phyloP scores from a whole-genome alignment of 2,797 vertebrate species.

The Tenualosa ilisha region DNA sequence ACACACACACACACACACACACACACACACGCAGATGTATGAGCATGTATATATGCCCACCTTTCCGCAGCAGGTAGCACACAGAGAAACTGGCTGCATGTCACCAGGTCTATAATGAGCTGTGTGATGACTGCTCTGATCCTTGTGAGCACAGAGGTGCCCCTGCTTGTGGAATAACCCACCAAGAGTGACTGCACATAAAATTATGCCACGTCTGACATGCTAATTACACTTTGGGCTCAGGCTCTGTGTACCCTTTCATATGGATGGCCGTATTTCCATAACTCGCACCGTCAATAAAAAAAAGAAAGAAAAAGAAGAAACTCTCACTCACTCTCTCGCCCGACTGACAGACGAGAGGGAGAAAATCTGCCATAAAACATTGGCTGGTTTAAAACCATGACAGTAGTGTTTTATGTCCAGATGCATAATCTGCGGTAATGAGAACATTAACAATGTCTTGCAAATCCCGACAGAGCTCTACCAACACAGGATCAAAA shows the following conservation, averaged over 20 bases:
- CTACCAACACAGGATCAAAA: not conserved
- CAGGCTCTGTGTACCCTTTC: constrained; percentile 5
- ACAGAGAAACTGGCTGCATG: not conserved
- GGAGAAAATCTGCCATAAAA: not conserved
- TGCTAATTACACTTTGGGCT: constrained; percentile 29
- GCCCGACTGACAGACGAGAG: not conserved
- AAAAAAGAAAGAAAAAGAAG: not conserved
- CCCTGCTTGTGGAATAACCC: constrained; percentile 23
- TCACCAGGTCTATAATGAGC: constrained; percentile 17
- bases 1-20: not conserved
- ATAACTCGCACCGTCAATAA: constrained; percentile 6
- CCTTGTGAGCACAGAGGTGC: not conserved
- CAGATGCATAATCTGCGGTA: not conserved
- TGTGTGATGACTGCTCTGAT: constrained; percentile 23
- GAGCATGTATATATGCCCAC: not conserved
- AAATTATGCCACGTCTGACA: constrained; percentile 31
- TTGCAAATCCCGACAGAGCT: not conserved
- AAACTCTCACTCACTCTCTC: not conserved
- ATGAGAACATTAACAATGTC: constrained; percentile 24
- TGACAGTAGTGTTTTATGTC: not conserved
- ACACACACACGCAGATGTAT: not conserved
- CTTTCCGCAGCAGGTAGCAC: constrained; percentile 11
- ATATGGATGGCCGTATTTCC: constrained; percentile 12
- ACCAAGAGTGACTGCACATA: constrained; percentile 34
- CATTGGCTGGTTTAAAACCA: not conserved